Conservation (phyloP, 2,113 vertebrate genomes). For the Protobothrops mucrosquamatus region DNA sequence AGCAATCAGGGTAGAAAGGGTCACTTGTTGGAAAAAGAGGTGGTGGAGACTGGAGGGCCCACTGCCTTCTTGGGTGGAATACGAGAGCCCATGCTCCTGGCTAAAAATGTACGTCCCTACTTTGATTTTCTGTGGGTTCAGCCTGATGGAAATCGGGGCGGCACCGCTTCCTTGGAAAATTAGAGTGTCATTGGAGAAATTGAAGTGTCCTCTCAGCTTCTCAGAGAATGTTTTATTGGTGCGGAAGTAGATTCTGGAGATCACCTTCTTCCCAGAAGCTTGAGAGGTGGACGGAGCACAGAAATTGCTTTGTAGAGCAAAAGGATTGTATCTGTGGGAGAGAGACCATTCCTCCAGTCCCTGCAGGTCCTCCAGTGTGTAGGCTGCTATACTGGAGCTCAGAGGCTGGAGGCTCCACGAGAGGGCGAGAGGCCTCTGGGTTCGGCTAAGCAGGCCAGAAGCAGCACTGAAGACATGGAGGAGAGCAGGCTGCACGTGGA, state of each 20-base stretch:
- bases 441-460: conserved; percentile 25
- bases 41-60: neutral
- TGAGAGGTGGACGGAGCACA: neutral
- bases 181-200: neutral
- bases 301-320: conserved; percentile 25
- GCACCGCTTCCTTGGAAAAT: neutral
- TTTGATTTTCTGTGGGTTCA: conserved; percentile 5
- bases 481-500: conserved; percentile 26
- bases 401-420: conserved; percentile 43
- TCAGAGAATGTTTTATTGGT: neutral
- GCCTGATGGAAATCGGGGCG: neutral
- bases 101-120: conserved; percentile 13
- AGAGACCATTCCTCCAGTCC: conserved; percentile 22
- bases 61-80: neutral
- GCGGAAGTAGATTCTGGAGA: conserved; percentile 22
- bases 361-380: conserved; percentile 21
- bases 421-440: neutral
- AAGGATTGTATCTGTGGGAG: conserved; percentile 39
- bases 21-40: conserved; percentile 42
- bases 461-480: conserved; percentile 12
- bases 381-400: neutral
- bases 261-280: neutral
- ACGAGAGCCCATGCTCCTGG: neutral
- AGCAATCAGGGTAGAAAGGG: conserved; percentile 49
- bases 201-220: neutral